phyloP scores from a whole-genome alignment of 2,888 invertebrate genomes.

The Rhyacophila evoluta region DNA sequence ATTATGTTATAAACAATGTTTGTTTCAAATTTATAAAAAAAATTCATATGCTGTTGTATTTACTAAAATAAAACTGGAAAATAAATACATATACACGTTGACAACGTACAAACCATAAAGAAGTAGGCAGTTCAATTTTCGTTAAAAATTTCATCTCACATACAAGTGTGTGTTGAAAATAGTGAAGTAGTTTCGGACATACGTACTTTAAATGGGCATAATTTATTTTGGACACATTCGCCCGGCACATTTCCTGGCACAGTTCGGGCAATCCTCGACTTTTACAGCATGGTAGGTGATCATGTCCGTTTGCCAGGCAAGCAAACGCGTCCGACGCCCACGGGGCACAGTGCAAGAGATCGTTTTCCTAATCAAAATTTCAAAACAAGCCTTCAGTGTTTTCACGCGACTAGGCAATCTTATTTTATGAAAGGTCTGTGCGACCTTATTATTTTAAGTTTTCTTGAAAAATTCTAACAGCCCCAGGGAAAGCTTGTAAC shows the following conservation, averaged over 20 bases:
- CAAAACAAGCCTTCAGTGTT: slow-evolving; percentile 11
- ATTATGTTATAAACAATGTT: too few relatives aligned
- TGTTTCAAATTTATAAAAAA: too few relatives aligned
- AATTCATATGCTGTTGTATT: too few relatives aligned
- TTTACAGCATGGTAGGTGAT: slow-evolving; percentile 85
- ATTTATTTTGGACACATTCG: slow-evolving; percentile 82
- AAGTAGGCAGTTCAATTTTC: too few relatives aligned
- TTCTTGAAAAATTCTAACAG: neutral
- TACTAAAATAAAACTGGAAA: too few relatives aligned
- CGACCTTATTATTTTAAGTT: neutral
- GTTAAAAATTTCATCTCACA: neutral
- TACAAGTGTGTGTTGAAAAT: neutral
- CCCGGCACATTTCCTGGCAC: slow-evolving; percentile 83
- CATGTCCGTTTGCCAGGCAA: slow-evolving; percentile 83
- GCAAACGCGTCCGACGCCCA: slow-evolving; percentile 86
- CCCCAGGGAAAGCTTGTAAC: neutral
- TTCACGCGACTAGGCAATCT: slow-evolving; percentile 8
- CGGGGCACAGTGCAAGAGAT: slow-evolving; percentile 90
- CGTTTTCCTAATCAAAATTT: slow-evolving; percentile 74
- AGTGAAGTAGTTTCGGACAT: neutral
- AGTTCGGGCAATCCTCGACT: slow-evolving; percentile 80
- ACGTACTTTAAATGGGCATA: slow-evolving; percentile 86
- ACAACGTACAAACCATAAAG: too few relatives aligned
- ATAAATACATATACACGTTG: too few relatives aligned
- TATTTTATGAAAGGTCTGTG: neutral